Conservation (phyloP, 2,113 vertebrate genomes). For the Muntiacus muntjak region DNA sequence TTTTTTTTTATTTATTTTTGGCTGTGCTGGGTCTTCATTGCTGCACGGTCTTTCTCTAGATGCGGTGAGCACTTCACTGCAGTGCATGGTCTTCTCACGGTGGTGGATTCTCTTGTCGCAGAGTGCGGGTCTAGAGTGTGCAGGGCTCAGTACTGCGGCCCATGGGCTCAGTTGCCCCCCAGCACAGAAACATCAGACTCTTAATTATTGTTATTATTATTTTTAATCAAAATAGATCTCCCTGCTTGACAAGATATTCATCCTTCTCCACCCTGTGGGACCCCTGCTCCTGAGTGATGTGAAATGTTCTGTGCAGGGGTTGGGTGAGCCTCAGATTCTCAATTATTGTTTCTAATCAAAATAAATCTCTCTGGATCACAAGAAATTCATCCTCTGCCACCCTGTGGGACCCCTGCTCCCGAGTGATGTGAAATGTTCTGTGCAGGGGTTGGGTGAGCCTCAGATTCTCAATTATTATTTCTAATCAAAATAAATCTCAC, state of each 20-base stretch:
- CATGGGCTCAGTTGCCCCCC: not conserved
- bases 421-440: not conserved
- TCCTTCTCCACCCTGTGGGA: not conserved
- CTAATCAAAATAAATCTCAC: not conserved
- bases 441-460: not conserved
- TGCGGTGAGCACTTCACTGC: not conserved
- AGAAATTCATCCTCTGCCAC: not conserved
- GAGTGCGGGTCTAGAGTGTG: not conserved
- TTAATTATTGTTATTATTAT: not conserved
- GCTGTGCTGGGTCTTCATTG: not conserved
- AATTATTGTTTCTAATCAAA: not conserved
- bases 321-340: not conserved
- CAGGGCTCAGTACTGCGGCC: rapidly evolving
- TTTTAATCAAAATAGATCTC: not conserved
- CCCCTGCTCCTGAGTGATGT: not conserved
- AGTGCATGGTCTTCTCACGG: not conserved
- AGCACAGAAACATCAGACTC: not conserved
- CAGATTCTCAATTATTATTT: not conserved
- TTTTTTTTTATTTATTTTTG: not conserved
- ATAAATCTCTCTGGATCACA: not conserved
- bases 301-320: not conserved
- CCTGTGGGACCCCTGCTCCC: not conserved
- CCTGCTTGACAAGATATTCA: not conserved
- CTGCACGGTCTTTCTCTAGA: not conserved
- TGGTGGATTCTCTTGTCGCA: not conserved